phyloP scores from a whole-genome alignment of 2,113 vertebrate genomes.

The Danio rerio region GRCz12tu NC_133181.1:39757001-39757500 shows the following conservation, averaged over 20 bases:
- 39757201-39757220: background rate
- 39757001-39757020: too few species aligned
- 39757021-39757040: too few species aligned
- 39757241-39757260: background rate
- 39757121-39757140: too few species aligned
- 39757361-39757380: background rate
- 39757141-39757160: too few species aligned
- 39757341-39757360: background rate
- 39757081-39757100: too few species aligned
- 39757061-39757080: too few species aligned
- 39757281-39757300: too few species aligned
- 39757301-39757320: too few species aligned
- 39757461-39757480: background rate
- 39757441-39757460: background rate
- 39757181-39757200: too few species aligned
- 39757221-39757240: background rate
- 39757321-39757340: background rate
- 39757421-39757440: background rate
- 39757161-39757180: too few species aligned
- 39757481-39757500: background rate
- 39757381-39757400: background rate
- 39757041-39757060: too few species aligned
- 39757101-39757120: too few species aligned
- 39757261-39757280: background rate
- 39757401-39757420: background rate